Base-by-base conservation (phyloP, 1,140 invertebrate species). In the Spodoptera frugiperda region DNA sequence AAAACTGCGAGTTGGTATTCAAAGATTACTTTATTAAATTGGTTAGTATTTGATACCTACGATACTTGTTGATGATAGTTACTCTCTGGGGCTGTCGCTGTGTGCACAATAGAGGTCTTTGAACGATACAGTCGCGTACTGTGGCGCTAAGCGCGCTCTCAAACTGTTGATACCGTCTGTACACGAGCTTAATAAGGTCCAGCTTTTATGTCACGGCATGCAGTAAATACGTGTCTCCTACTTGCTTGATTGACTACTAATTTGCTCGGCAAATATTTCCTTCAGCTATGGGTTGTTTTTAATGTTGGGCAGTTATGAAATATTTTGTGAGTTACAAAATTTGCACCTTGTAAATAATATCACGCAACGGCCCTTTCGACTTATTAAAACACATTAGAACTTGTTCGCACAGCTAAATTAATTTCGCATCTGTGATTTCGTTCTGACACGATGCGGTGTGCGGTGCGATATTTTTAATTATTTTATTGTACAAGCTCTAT, bases 41-140 rank as follows among this genome's bases (percentile, higher is more conserved):
- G 33, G 33, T 39, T 10, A 39, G 33, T 39, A 39, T 10, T 39
- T 39, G 33, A 6, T 39, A 25, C 25, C 25, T 25, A 39, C 8
- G 33, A 8, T 39, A 59, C 25, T 59, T 54, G 25, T 59, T 30
- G 55, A 33, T 8, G 14, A 15, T 3, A n/a, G n/a, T n/a, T n/a
- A 30, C 39, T 39, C 57, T 39, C 21, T 33, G 21, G 33, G 33
- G 12, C 11, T 30, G 33, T 12, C 9, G 33, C 33, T 63, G 15
- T 61, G 1, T 61, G 33, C 33, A 63, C 33, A 63, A 44, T 19
- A 17, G 33, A 63, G 59, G 59, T 63, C 15, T 44, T 63, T 63
- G 59, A 63, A 19, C 59, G 33, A 63, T 63, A 63, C 59, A 63
- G 33, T 33, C 17, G 33, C 15, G 17, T 19, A 14, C 11, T 39